Conservation (phyloP, 2,113 vertebrate genomes). For the Hippocampus barbouri region DNA sequence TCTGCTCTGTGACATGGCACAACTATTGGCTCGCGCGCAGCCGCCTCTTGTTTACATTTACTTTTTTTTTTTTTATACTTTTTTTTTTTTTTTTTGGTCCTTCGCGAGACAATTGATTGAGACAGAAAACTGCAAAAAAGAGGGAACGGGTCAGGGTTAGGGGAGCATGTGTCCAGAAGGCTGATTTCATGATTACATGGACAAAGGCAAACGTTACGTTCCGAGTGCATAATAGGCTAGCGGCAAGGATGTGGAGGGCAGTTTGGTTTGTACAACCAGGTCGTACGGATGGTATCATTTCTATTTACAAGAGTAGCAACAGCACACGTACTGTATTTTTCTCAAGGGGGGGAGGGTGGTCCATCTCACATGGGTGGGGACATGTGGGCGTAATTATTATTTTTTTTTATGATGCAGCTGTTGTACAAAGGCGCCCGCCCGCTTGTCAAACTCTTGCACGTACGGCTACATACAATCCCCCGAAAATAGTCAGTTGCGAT, state of each 20-base stretch:
- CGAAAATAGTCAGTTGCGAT: slow-evolving; percentile 10
- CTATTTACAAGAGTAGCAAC: slow-evolving; percentile 58
- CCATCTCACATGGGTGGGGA: slow-evolving; percentile 27
- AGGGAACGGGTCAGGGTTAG: slow-evolving; percentile 4
- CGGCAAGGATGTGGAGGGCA: slow-evolving; percentile 30
- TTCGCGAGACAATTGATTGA: slow-evolving; percentile 41
- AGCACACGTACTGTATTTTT: slow-evolving; percentile 53
- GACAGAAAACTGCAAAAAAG: slow-evolving; percentile 38
- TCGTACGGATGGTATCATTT: slow-evolving; percentile 32
- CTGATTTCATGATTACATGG: slow-evolving; percentile 35
- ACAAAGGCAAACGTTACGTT: slow-evolving; percentile 59
- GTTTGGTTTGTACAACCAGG: slow-evolving; percentile 33
- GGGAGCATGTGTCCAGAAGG: slow-evolving; percentile 10
- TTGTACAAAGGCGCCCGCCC: slow-evolving; percentile 22
- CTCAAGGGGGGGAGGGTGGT: slow-evolving; percentile 1
- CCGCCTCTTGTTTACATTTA: slow-evolving; percentile 42
- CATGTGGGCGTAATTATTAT: slow-evolving; percentile 13
- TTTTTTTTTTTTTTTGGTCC: slow-evolving; percentile 66
- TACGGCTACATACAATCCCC: slow-evolving; percentile 56
- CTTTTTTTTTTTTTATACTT: slow-evolving; percentile 34
- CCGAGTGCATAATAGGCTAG: slow-evolving; percentile 58
- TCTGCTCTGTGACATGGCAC: slow-evolving; percentile 74
- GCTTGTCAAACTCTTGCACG: slow-evolving; percentile 23
- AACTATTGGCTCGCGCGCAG: slow-evolving; percentile 53
- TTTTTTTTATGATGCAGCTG: slow-evolving; percentile 15